Evolutionary conservation across 2,113 vertebrate genomes (phyloP).

Genomic region (Cercocebus atys): DNA sequence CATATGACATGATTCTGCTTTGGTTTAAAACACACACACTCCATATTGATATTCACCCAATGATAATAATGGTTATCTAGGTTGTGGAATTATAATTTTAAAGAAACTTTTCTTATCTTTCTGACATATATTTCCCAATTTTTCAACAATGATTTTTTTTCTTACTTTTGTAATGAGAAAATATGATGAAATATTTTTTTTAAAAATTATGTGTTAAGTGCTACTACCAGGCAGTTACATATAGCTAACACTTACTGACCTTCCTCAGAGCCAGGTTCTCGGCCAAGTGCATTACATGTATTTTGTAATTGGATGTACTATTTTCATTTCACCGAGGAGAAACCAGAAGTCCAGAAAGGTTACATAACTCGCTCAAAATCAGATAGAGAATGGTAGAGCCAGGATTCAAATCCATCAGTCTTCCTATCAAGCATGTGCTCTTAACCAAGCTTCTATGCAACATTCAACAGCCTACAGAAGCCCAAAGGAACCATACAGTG

Average conservation of each 20-base stretch:
- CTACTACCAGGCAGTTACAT: background rate
- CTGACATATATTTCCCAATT: background rate
- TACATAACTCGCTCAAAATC: background rate
- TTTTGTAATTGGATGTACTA: background rate
- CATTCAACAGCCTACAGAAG: background rate
- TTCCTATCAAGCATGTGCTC: background rate
- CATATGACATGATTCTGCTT: background rate
- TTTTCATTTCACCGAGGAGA: background rate
- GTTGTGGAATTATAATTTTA: background rate
- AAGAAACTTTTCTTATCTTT: background rate
- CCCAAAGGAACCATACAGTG: background rate
- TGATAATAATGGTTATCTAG: background rate
- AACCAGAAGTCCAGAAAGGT: background rate
- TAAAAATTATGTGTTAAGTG: background rate
- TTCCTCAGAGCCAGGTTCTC: background rate
- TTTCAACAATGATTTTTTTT: background rate
- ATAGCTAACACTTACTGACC: background rate
- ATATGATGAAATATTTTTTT: background rate
- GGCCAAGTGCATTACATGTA: background rate
- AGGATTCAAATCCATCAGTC: background rate
- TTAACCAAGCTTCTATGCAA: background rate
- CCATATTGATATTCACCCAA: background rate
- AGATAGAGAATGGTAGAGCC: background rate
- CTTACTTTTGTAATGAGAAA: background rate
- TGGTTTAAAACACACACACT: background rate